Evolutionary conservation across 1,140 invertebrate species (phyloP), one percentile per base, ranked within the genome.

Genomic region (Adelges cooleyi): DNA sequence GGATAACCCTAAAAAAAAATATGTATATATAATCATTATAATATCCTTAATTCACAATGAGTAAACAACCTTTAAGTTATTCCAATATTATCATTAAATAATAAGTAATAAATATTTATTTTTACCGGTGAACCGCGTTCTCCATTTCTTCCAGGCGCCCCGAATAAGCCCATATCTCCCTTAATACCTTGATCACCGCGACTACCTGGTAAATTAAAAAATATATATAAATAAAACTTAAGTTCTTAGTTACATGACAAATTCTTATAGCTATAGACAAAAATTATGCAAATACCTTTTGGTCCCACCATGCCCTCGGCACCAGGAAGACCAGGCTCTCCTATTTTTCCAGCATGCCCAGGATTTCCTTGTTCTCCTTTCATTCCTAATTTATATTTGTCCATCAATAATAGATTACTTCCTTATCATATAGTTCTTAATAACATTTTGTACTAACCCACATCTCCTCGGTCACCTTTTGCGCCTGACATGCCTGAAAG

Each of bases 321-420:
- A 17, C 89, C 89, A 29, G 80, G 79, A 13, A 81, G 71, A 40
- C 89, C 88, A 69, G 77, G 73, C 66, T 78, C 74, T 38, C 84
- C 83, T 22, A 77, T 73, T 69, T 71, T 74, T 79, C 84, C 83
- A 71, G 77, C 69, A 68, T 72, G 74, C 50, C 86, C 86, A 29
- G 81, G 70, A 68, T 80, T 81, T 71, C 89, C 89, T 78, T 88
- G 85, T 69, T 82, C 78, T 68, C 86, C 86, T 74, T 87, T 87
- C 11, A 78, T 72, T 18, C 87, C 87, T 15, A 75, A 15, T 29
- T 46, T 11, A n/a, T n/a, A n/a, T n/a, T n/a, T n/a, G n/a, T n/a
- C n/a, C n/a, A 40, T 10, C n/a, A 40, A n/a, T 10, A 40, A 40
- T 40, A 9, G 9, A 10, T 9, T 10, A n/a, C 38, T 40, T 9